phyloP scores from a whole-genome alignment of 23 tunicate genomes.

The Styela clava region DNA sequence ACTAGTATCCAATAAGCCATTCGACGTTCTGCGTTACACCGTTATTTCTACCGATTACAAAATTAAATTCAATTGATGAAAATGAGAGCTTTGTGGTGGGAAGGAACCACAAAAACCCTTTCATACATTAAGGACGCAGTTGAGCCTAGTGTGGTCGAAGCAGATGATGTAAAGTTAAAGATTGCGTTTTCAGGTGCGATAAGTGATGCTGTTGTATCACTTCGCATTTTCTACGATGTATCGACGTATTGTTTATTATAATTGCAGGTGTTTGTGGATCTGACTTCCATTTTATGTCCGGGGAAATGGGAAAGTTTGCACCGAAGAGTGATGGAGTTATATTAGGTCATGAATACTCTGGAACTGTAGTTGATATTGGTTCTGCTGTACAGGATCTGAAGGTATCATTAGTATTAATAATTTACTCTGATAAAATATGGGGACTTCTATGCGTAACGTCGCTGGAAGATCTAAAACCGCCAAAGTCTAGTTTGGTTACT shows the following conservation, averaged over 20 bases:
- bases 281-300: conserved; percentile 67
- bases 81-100: conserved; percentile 82
- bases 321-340: conserved; percentile 52
- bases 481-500: no score
- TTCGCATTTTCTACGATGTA: no score
- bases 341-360: conserved; percentile 79
- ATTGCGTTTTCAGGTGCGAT: conserved; percentile 61
- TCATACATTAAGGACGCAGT: conserved; percentile 1
- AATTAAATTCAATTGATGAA: no score
- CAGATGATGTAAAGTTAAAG: conserved; percentile 49
- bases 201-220: neutral
- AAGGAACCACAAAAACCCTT: conserved; percentile 40
- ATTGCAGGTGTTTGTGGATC: conserved; percentile 71
- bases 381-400: conserved; percentile 23
- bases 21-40: no score
- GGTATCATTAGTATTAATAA: no score
- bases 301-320: conserved; percentile 67
- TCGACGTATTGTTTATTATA: no score
- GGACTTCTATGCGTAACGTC: neutral
- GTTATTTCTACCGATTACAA: no score
- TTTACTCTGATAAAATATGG: no score
- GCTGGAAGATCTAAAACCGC: no score
- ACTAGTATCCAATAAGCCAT: no score
- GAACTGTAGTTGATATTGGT: conserved; percentile 51
- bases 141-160: conserved; percentile 28